phyloP scores from a whole-genome alignment of 1,140 invertebrate species.

The Drosophila triauraria region DNA sequence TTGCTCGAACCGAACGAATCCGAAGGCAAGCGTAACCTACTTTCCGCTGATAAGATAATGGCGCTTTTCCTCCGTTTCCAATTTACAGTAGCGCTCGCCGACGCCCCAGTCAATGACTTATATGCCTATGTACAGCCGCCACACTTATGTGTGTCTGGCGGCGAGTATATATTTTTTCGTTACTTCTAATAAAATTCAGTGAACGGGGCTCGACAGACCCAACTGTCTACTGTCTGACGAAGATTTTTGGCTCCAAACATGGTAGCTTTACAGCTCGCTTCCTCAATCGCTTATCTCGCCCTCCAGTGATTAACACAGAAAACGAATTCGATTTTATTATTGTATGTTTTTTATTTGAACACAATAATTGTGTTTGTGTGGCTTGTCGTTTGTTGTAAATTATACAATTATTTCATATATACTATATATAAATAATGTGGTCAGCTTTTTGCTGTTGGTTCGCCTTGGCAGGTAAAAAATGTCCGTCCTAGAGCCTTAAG shows the following conservation, averaged over 20 bases:
- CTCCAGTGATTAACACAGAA: slow-evolving; percentile 28
- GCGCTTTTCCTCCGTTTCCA: slow-evolving; percentile 61
- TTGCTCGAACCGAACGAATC: slow-evolving; percentile 44
- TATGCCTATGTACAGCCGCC: slow-evolving; percentile 12
- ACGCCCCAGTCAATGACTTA: slow-evolving; percentile 50
- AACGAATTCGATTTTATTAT: slow-evolving; percentile 48
- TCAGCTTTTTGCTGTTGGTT: slow-evolving; percentile 33
- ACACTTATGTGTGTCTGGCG: slow-evolving; percentile 7
- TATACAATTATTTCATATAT: slow-evolving; percentile 54
- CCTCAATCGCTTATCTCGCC: slow-evolving; percentile 14
- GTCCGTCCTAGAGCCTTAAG: slow-evolving; percentile 44
- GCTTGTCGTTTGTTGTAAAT: slow-evolving; percentile 53
- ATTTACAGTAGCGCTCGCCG: slow-evolving; percentile 45
- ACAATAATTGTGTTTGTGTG: slow-evolving; percentile 68
- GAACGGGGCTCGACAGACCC: not conserved
- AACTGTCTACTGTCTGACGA: not conserved
- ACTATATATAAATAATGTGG: slow-evolving; percentile 72
- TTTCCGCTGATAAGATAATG: slow-evolving; percentile 81
- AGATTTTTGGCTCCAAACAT: slow-evolving; percentile 4
- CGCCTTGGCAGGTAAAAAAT: slow-evolving; percentile 73
- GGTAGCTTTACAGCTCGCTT: slow-evolving; percentile 1
- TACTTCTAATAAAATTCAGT: slow-evolving; percentile 21
- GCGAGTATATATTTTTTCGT: slow-evolving; percentile 4
- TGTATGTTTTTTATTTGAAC: slow-evolving; percentile 56
- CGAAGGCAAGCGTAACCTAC: slow-evolving; percentile 56